Evolutionary conservation across 2,113 vertebrate genomes (phyloP), one percentile per base, ranked within the genome.

Genomic region (Chroicocephalus ridibundus): DNA sequence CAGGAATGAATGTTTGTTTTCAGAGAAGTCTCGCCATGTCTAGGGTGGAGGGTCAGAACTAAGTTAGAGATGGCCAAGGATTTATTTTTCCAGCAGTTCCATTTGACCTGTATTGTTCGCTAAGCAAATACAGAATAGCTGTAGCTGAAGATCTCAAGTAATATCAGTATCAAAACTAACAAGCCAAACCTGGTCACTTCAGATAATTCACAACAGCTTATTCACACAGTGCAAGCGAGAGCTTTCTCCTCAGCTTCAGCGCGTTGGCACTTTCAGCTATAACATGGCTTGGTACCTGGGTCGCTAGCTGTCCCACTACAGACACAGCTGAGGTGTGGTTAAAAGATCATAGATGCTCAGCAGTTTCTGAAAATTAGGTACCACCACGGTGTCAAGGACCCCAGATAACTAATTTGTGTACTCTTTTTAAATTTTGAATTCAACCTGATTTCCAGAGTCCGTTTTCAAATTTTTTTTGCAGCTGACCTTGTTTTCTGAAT

Each of bases 1-100:
- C 94, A 97, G 96, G 90, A 90, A 86, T 55, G 79, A 88, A 46
- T 68, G 81, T 89, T 96, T 97, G 54, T 96, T 97, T 97, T 82
- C 49, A 86, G 90, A 96, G 88, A 77, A 52, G 82, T 96, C 83
- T 88, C 24, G 9, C 77, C 40, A 8, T 77, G 90, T 86, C 87
- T 55, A 64, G 82, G 87, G 60, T 94, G 93, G 92, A 90, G 76
- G 81, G 60, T 89, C 82, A 88, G 47, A 77, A 52, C 40, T 51
- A 72, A 94, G 86, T 60, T 64, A 44, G 86, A 21, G 15, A 36
- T 74, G 77, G 52, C 36, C 34, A 61, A 95, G 86, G 27, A 55
- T 95, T 89, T 95, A 80, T 96, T 97, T 97, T 97, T 82, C 68
- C 75, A 97, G 49, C 61, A 32, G 75, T 62, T 96, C 79, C 69